phyloP scores from a whole-genome alignment of 1,140 invertebrate species.

The Danaus melanippus region DNA sequence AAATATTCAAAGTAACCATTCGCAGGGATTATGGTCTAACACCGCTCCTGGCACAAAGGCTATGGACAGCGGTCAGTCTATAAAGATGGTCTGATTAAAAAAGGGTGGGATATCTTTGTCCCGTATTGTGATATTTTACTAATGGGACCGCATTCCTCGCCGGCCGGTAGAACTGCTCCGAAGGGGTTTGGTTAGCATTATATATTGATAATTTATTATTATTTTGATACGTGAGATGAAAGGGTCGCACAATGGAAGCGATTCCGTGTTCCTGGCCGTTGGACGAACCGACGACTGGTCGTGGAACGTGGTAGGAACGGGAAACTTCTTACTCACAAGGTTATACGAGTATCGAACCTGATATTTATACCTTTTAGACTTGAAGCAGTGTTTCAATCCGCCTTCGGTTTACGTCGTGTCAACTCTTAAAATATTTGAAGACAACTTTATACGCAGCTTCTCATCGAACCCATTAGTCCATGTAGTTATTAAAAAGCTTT shows the following conservation, averaged over 20 bases:
- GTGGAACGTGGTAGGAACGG: conserved; percentile 2
- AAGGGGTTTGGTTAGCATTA: conserved; percentile 42
- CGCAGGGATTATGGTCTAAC: conserved; percentile 65
- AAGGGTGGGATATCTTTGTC: conserved; percentile 45
- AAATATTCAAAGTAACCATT: conserved; percentile 45
- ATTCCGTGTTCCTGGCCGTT: conserved; percentile 56
- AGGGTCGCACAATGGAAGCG: conserved; percentile 49
- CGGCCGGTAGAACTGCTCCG: conserved; percentile 53
- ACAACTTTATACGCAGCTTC: too few relatives aligned
- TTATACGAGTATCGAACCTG: too few relatives aligned
- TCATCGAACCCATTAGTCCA: too few relatives aligned
- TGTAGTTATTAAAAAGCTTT: too few relatives aligned
- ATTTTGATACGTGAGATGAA: conserved; percentile 68
- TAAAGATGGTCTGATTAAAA: conserved; percentile 65
- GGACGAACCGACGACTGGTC: conserved; percentile 31
- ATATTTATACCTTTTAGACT: too few relatives aligned
- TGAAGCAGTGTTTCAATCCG: too few relatives aligned
- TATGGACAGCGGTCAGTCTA: conserved; percentile 60
- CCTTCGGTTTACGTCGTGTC: too few relatives aligned
- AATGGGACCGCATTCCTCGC: conserved; percentile 64
- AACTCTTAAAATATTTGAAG: too few relatives aligned
- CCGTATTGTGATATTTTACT: conserved; percentile 59
- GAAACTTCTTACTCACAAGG: too few relatives aligned
- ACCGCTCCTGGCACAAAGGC: conserved; percentile 42
- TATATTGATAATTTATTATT: conserved; percentile 70